Percentiles rank a stretch among this genome's conserved stretches.
These are phyloP conservation scores for Papilio gigon DNA, from an alignment of 2,888 invertebrate species.

Conservation along the genomic window DNA sequence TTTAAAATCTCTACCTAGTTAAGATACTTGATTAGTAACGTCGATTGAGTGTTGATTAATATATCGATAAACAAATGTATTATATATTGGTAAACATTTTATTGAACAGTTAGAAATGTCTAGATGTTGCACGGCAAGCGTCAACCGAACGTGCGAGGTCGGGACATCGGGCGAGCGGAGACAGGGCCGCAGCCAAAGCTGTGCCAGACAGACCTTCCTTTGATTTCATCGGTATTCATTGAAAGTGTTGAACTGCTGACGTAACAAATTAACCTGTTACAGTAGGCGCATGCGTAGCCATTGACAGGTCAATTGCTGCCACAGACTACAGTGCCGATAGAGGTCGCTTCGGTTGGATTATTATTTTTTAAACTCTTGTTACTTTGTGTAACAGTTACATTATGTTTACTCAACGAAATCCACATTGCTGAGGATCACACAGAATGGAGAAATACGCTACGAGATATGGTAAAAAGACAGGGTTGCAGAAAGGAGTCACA, in stretches of 20 bases:
- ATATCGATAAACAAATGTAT: not conserved
- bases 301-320: constrained; percentile 56
- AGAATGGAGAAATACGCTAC: too few species aligned
- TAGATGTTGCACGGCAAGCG: constrained; percentile 16
- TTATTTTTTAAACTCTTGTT: not conserved
- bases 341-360: constrained; percentile 10
- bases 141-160: constrained; percentile 37
- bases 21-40: too few species aligned
- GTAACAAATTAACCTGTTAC: constrained; percentile 71
- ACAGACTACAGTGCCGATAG: constrained; percentile 34
- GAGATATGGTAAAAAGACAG: too few species aligned
- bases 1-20: too few species aligned
- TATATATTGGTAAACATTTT: not conserved
- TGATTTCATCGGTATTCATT: constrained; percentile 56
- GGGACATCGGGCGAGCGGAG: constrained; percentile 35
- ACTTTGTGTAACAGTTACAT: too few species aligned
- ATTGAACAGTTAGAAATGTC: constrained; percentile 14
- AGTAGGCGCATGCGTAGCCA: constrained; percentile 52
- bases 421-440: too few species aligned
- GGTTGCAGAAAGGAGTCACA: too few species aligned
- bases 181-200: constrained; percentile 40
- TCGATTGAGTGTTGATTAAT: not conserved
- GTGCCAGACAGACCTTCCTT: constrained; percentile 43
- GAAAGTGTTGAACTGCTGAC: constrained; percentile 74
- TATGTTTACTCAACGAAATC: too few species aligned